A percentile compares a stretch with the other conserved stretches of the same genome.
These are phyloP conservation scores for Tenthredo distinguenda DNA, from an alignment of 2,888 invertebrate genomes.

Conservation along the genomic window DNA sequence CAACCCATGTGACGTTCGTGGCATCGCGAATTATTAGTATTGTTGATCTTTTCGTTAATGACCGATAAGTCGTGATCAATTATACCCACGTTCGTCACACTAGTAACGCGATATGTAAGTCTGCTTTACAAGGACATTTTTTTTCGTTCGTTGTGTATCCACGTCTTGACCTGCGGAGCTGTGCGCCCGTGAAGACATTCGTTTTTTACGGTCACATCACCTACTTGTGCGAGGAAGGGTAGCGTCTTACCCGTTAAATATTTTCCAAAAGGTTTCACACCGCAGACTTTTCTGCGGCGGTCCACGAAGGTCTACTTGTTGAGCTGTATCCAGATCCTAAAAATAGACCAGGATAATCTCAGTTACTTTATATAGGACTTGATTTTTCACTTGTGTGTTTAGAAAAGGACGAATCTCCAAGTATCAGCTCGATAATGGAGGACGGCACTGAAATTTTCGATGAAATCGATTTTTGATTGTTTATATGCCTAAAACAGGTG, in stretches of 20 bases:
- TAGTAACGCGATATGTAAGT: no score
- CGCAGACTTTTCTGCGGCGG: not conserved
- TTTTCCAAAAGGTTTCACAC: not conserved
- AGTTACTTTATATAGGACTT: not conserved
- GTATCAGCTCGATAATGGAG: no score
- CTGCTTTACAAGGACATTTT: not conserved
- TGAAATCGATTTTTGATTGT: no score
- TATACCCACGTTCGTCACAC: no score
- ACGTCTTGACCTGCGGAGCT: constrained; percentile 4
- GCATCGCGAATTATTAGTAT: no score
- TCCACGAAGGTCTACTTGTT: not conserved
- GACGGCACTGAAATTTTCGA: no score
- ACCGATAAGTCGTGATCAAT: no score
- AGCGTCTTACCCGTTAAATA: not conserved
- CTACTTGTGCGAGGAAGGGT: not conserved
- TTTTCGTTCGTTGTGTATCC: not conserved
- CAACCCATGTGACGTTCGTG: no score
- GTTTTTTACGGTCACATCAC: not conserved
- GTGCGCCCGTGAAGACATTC: constrained; percentile 6
- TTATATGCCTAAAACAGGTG: no score
- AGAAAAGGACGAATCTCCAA: no score
- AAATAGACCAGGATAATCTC: not conserved
- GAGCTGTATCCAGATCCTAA: not conserved
- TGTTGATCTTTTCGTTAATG: no score
- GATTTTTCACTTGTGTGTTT: no score